Evolutionary conservation across 1,140 invertebrate species (phyloP).

Genomic region (Geopemphigus sp.): DNA sequence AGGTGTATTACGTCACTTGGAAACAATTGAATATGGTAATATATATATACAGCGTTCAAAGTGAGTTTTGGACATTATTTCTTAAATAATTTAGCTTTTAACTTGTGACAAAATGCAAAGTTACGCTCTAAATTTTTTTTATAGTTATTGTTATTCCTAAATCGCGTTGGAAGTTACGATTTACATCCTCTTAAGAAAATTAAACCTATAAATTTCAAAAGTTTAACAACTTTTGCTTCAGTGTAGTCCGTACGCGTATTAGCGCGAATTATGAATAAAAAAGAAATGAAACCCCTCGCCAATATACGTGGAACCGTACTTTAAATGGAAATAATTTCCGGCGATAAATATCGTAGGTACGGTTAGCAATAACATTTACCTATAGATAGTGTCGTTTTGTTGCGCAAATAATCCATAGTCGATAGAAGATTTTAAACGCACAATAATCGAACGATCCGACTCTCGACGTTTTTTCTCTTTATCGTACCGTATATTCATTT

Average conservation of each 20-base stretch:
- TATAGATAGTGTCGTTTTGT: no score
- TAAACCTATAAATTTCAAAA: conserved; percentile 45
- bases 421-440: no score
- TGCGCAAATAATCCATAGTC: no score
- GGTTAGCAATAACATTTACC: background rate
- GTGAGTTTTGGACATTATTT: conserved; percentile 1
- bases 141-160: conserved; percentile 1
- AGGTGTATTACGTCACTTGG: no score
- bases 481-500: no score
- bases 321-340: background rate
- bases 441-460: no score
- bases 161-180: conserved; percentile 7
- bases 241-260: conserved; percentile 11
- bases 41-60: background rate
- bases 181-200: conserved; percentile 42
- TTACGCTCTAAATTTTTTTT: background rate
- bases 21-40: background rate
- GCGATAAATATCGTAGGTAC: background rate
- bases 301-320: background rate
- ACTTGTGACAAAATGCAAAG: conserved; percentile 14
- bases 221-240: conserved; percentile 29
- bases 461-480: no score
- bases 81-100: conserved; percentile 34
- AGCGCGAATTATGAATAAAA: conserved; percentile 28
- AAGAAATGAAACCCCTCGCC: background rate